Evolutionary conservation across 2,113 vertebrate species (phyloP).

Genomic region (Prochilodus magdalenae): DNA sequence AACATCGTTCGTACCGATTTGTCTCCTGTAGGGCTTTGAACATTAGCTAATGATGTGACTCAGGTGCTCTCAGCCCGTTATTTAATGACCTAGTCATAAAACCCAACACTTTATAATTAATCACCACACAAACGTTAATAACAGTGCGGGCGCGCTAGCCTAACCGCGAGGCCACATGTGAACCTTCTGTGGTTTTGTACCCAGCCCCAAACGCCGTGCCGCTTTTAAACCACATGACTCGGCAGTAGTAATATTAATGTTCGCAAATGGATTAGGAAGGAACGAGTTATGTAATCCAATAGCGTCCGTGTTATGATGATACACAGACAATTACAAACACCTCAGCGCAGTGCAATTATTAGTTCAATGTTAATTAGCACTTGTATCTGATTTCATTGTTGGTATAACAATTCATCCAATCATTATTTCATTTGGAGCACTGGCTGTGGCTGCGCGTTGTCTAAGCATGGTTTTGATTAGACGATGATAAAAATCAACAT

Average conservation of each 20-base stretch:
- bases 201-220: background rate
- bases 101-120: background rate
- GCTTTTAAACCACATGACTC: background rate
- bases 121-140: background rate
- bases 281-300: background rate
- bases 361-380: conserved; percentile 34
- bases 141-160: too few relatives aligned
- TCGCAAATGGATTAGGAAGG: background rate
- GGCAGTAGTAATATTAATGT: background rate
- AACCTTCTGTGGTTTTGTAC: background rate
- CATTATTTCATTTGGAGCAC: background rate
- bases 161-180: conserved; percentile 7
- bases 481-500: background rate
- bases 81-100: conserved; percentile 29
- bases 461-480: conserved; percentile 8
- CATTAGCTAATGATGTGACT: background rate
- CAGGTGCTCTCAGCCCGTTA: background rate
- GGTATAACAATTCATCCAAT: conserved; percentile 43
- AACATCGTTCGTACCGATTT: background rate
- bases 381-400: conserved; percentile 28
- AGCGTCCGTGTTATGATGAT: background rate
- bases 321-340: conserved; percentile 7
- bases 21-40: background rate
- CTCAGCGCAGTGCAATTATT: conserved; percentile 38
- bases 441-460: conserved; percentile 5